These are phyloP conservation scores for Saguinus midas DNA, from an alignment of 2,113 vertebrate species.

Conservation along the genomic window DNA sequence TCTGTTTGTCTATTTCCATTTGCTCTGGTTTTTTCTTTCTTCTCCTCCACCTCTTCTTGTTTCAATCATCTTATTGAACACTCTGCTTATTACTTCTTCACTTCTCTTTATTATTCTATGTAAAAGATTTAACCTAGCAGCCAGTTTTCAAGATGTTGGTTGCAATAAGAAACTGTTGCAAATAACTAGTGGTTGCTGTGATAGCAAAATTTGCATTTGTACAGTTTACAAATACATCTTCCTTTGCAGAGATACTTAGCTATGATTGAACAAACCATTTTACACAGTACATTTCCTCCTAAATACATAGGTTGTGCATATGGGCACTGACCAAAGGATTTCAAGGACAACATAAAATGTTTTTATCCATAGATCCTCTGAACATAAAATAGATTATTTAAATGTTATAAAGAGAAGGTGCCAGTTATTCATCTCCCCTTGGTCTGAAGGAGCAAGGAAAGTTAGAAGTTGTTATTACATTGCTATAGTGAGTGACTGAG, in stretches of 20 bases:
- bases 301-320: background rate
- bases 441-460: background rate
- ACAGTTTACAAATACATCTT: background rate
- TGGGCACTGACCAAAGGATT: background rate
- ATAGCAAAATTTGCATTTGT: constrained; percentile 43
- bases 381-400: constrained; percentile 44
- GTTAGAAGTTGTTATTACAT: background rate
- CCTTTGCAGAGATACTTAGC: constrained; percentile 22
- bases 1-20: background rate
- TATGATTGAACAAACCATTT: constrained; percentile 22
- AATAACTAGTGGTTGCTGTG: background rate
- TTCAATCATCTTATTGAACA: background rate
- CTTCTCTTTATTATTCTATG: background rate
- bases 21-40: background rate
- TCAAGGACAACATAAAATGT: background rate
- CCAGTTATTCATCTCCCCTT: background rate
- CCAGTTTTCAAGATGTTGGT: background rate
- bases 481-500: background rate
- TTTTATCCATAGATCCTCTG: constrained; percentile 1
- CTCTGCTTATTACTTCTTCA: background rate
- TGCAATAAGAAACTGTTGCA: background rate
- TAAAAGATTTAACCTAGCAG: background rate
- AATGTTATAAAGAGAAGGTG: background rate
- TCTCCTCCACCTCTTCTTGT: rapidly evolving
- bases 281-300: background rate